phyloP scores from a whole-genome alignment of 2,113 vertebrate genomes.

The Pelecanus crispus region DNA sequence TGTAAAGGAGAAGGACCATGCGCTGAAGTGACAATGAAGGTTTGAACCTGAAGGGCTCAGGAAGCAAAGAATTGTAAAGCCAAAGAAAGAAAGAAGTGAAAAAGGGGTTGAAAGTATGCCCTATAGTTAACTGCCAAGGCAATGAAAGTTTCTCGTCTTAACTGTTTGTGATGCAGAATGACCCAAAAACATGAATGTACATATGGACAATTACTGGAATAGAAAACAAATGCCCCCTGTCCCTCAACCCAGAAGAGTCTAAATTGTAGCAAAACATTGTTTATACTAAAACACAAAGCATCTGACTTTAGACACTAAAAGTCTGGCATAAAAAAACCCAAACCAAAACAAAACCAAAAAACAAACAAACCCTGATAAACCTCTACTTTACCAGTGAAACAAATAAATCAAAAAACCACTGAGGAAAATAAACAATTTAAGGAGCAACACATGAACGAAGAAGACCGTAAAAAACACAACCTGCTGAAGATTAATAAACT shows the following conservation, averaged over 20 bases:
- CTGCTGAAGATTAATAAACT: background rate
- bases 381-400: background rate
- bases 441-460: background rate
- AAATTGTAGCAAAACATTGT: background rate
- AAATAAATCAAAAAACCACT: background rate
- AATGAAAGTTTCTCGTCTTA: background rate
- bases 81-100: background rate
- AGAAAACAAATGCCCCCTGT: background rate
- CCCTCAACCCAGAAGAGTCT: background rate
- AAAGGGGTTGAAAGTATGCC: background rate
- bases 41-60: background rate
- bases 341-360: background rate
- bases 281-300: background rate
- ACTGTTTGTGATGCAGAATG: background rate
- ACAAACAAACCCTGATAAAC: background rate
- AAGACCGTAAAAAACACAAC: background rate
- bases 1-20: background rate
- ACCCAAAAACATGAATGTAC: background rate
- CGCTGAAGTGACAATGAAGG: background rate
- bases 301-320: background rate
- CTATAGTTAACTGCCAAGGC: background rate
- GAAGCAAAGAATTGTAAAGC: background rate
- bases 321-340: background rate
- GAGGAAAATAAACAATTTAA: background rate
- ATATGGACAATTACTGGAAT: background rate